Evolutionary conservation across 2,113 vertebrate species (phyloP).

Genomic region (Pan paniscus): DNA sequence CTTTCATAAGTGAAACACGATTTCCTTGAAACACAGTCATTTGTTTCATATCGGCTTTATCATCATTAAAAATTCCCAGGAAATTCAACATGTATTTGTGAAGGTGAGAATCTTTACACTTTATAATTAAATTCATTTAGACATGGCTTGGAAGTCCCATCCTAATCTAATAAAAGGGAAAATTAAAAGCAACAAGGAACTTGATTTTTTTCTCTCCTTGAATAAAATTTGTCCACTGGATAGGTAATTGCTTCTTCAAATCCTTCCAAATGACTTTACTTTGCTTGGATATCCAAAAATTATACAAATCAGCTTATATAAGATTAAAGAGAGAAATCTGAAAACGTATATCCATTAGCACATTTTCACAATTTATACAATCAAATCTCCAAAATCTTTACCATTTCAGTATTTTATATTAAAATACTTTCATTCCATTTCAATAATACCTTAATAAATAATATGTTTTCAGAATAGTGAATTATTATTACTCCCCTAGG

Average conservation of each 20-base stretch:
- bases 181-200: background rate
- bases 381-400: background rate
- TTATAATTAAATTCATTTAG: background rate
- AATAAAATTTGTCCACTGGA: background rate
- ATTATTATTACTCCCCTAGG: background rate
- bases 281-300: background rate
- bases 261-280: background rate
- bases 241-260: background rate
- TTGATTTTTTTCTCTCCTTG: background rate
- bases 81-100: background rate
- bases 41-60: constrained; percentile 16
- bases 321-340: background rate
- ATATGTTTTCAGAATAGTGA: background rate
- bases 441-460: background rate
- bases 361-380: background rate
- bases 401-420: background rate
- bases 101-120: background rate
- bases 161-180: constrained; percentile 15
- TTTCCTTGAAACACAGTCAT: background rate
- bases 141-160: background rate
- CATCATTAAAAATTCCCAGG: background rate
- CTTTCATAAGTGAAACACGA: background rate
- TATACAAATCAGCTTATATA: background rate
- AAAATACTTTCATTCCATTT: background rate
- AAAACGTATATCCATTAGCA: background rate